phyloP scores from a whole-genome alignment of 2,888 invertebrate species.

The Ecdyonurus torrentis region DNA sequence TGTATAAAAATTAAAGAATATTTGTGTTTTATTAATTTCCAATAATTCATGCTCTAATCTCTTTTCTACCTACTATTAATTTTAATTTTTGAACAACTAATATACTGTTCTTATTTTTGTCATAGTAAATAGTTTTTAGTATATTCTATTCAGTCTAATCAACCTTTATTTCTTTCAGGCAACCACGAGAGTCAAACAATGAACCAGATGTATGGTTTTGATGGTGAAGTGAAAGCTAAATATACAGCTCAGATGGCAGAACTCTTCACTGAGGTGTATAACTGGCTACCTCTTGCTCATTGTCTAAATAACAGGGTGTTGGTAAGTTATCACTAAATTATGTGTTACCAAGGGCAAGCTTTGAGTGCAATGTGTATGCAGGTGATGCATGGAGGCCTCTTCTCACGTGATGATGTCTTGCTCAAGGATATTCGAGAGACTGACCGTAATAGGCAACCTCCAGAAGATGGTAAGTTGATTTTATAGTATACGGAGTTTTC shows the following conservation, averaged over 20 bases:
- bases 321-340: conserved; percentile 28
- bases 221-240: conserved; percentile 94
- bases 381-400: conserved; percentile 97
- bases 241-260: conserved; percentile 92
- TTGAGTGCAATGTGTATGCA: conserved; percentile 21
- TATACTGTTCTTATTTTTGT: conserved; percentile 1
- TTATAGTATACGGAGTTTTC: background rate
- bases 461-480: conserved; percentile 60
- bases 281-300: conserved; percentile 91
- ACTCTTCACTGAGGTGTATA: conserved; percentile 96
- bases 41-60: background rate
- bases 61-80: background rate
- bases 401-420: conserved; percentile 85
- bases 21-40: too few relatives aligned
- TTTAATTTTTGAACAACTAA: too few relatives aligned
- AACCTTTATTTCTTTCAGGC: conserved; percentile 36
- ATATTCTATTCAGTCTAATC: conserved; percentile 8
- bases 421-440: conserved; percentile 78
- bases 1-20: too few relatives aligned
- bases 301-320: conserved; percentile 74
- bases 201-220: conserved; percentile 99
- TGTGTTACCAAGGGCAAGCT: background rate
- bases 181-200: conserved; percentile 96
- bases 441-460: conserved; percentile 90
- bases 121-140: conserved; percentile 3